Base-by-base conservation (phyloP, 2,888 invertebrate species). In the Lepidochrysops patricia region DNA sequence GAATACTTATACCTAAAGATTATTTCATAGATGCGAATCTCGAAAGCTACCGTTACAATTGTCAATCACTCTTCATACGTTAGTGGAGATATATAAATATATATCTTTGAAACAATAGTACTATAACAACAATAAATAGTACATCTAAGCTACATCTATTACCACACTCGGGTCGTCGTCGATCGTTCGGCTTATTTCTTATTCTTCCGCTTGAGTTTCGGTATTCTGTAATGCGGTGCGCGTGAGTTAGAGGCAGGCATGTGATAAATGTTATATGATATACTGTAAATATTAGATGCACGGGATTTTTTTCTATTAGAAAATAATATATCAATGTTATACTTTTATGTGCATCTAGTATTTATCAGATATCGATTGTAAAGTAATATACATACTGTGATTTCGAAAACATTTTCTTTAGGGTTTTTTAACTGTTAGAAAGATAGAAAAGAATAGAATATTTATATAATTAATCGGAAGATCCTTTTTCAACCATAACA, bases 181-280 rank as follows among this genome's bases (percentile, higher is more conserved):
- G 77, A 74, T 82, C 81, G 84, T 76, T 80, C 80, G 82, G 68
- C 62, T 77, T 78, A 80, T 76, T 83, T 85, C 82, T 84, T 88
- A 76, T 83, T 85, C 82, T 84, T 88, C 83, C 80, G 73, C 79
- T 86, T 89, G 72, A 86, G 77, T 79, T 88, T 89, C 79, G 89
- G 89, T 73, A 89, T 89, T 78, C 89, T 89, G 89, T 64, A 86
- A 87, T 75, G 79, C 74, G 78, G 80, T 85, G 88, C 84, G 71
- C 63, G 85, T 83, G 82, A 65, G 82, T 86, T 86, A 83, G 75
- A 66, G 72, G 72, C 66, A 64, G 65, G 69, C 65, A 61, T 65
- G 68, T 67, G 68, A 32, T 3, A 19, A 57, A 25, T 35, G 37
- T 25, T 26, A 19, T 43, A 9, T n/a, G 43, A 43, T 27, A 19